Conservation (phyloP, 2,888 invertebrate species). For the Pyrrhosoma nymphula region DNA sequence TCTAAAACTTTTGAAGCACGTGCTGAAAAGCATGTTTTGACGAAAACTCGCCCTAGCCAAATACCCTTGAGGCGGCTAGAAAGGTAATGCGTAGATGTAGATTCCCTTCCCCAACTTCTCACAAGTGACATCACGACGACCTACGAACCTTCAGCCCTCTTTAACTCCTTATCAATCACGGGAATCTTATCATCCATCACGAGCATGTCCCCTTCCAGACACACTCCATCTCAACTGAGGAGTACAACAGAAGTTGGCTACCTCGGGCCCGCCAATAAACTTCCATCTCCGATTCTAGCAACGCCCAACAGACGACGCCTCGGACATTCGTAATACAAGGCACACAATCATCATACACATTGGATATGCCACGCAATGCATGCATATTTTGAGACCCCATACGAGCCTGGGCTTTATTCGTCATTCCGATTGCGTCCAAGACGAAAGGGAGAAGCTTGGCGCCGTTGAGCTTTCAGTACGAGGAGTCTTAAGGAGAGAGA, state of each 20-base stretch:
- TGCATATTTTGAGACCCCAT: not conserved
- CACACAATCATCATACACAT: not conserved
- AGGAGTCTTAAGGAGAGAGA: not conserved
- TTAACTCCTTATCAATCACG: not conserved
- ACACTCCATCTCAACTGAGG: not conserved
- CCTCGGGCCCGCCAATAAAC: not conserved
- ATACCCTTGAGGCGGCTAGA: too few species aligned
- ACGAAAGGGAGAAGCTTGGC: conserved; percentile 5
- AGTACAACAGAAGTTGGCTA: not conserved
- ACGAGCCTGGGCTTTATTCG: not conserved
- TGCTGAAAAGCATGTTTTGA: too few species aligned
- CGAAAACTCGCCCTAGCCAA: too few species aligned
- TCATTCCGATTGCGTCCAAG: conserved; percentile 46
- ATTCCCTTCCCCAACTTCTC: not conserved
- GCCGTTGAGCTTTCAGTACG: conserved; percentile 14
- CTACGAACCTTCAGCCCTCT: not conserved
- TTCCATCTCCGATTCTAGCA: not conserved
- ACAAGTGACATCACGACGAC: not conserved
- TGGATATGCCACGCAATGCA: conserved; percentile 8
- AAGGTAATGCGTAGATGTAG: not conserved
- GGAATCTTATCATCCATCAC: not conserved
- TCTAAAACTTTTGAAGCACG: too few species aligned
- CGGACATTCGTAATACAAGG: not conserved
- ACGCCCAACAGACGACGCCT: not conserved
- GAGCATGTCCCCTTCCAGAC: not conserved